Conservation (phyloP, 2,797 vertebrate genomes). For the Petrocephalus sullivani region DNA sequence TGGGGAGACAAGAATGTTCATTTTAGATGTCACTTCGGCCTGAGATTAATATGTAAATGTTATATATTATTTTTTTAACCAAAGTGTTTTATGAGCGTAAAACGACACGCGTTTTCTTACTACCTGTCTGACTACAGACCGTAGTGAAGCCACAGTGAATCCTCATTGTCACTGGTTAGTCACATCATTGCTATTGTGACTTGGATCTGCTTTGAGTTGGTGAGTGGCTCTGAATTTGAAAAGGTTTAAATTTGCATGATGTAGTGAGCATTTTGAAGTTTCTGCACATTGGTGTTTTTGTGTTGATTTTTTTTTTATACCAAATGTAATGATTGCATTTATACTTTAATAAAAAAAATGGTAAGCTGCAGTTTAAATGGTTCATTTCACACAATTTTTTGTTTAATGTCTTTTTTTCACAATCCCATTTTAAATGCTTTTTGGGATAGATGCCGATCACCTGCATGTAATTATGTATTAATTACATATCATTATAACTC, state of each 20-base stretch:
- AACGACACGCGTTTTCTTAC: neutral
- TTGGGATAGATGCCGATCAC: neutral
- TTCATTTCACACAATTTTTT: neutral
- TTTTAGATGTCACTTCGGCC: slow-evolving; percentile 4
- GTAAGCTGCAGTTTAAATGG: neutral
- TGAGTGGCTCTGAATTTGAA: neutral
- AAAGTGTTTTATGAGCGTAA: slow-evolving; percentile 15
- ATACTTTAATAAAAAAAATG: slow-evolving; percentile 5
- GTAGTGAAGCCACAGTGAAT: neutral
- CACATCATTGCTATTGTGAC: neutral
- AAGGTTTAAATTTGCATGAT: neutral
- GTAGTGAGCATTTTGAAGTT: neutral
- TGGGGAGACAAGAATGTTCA: neutral
- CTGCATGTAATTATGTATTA: neutral
- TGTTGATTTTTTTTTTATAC: neutral
- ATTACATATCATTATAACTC: neutral
- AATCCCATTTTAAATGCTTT: neutral
- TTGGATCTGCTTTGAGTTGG: neutral
- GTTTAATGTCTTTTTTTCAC: neutral
- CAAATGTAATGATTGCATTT: neutral
- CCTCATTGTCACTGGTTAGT: neutral
- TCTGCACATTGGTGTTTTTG: neutral
- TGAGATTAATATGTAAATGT: neutral
- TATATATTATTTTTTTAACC: slow-evolving; percentile 8
- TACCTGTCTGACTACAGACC: slow-evolving; percentile 6